These are phyloP conservation scores for Melangyna quadrimaculata DNA, from an alignment of 2,888 invertebrate genomes.

Conservation along the genomic window DNA sequence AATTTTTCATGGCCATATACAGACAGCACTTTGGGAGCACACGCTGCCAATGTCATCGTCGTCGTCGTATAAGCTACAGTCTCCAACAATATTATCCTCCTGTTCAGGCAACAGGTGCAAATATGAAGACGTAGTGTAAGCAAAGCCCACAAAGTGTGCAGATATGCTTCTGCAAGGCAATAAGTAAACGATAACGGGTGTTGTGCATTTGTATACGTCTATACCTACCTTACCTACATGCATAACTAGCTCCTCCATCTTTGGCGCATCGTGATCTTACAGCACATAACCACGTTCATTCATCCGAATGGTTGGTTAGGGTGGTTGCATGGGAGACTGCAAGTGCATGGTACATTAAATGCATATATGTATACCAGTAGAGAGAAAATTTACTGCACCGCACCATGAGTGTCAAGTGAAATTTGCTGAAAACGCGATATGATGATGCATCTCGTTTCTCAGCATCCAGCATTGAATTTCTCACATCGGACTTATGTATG, in stretches of 20 bases:
- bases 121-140: neutral
- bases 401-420: conserved; percentile 59
- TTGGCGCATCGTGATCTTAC: conserved; percentile 7
- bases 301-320: conserved; percentile 29
- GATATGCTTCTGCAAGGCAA: conserved; percentile 46
- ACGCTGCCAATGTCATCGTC: conserved; percentile 30
- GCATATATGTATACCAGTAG: too few species aligned
- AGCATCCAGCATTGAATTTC: neutral
- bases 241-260: conserved; percentile 51
- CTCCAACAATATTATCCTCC: neutral
- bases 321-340: conserved; percentile 14
- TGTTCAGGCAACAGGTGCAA: conserved; percentile 50
- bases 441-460: conserved; percentile 26
- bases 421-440: conserved; percentile 15
- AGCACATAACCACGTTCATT: conserved; percentile 33
- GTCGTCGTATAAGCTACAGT: conserved; percentile 5
- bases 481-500: neutral
- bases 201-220: neutral
- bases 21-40: neutral
- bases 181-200: conserved; percentile 36
- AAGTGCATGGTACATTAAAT: neutral
- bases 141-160: conserved; percentile 20
- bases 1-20: conserved; percentile 59
- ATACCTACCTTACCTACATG: neutral
- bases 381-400: conserved; percentile 40